A percentile compares a stretch with the other conserved stretches of the same genome.
Evolutionary conservation across 2,888 invertebrate genomes (phyloP).

Genomic region (Drosophila infuscata): DNA sequence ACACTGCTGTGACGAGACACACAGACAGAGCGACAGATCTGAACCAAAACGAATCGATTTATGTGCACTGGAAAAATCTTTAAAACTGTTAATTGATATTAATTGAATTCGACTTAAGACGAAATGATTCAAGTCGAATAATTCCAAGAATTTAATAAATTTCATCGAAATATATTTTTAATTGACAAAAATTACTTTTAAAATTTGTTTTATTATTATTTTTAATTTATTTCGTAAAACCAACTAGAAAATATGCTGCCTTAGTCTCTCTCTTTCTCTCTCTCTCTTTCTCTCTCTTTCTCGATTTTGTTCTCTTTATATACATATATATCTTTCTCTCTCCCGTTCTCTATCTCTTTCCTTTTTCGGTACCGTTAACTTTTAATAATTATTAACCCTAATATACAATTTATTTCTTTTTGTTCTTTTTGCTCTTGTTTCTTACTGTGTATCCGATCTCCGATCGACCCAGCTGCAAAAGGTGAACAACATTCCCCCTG

Average conservation of each 20-base stretch:
- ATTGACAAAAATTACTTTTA: too few species aligned
- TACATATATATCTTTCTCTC: neutral
- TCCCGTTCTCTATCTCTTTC: neutral
- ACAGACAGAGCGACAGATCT: slow-evolving; percentile 44
- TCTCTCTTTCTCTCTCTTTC: neutral
- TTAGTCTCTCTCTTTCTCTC: neutral
- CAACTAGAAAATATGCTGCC: neutral
- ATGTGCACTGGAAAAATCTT: neutral
- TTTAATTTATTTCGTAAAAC: neutral
- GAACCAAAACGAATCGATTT: slow-evolving; percentile 32
- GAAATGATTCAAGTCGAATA: neutral
- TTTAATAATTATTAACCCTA: neutral
- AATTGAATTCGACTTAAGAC: neutral
- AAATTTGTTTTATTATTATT: neutral
- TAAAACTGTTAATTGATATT: neutral
- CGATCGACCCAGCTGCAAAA: slow-evolving; percentile 50
- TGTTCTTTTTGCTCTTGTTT: neutral
- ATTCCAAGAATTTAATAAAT: neutral
- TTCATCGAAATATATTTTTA: neutral
- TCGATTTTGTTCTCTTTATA: too few species aligned
- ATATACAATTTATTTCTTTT: neutral
- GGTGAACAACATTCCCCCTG: slow-evolving; percentile 70
- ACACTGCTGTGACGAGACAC: slow-evolving; percentile 20
- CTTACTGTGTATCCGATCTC: slow-evolving; percentile 9
- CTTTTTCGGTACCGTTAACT: neutral